phyloP scores from a whole-genome alignment of 1,140 invertebrate genomes.

The Ganaspis sp. region DNA sequence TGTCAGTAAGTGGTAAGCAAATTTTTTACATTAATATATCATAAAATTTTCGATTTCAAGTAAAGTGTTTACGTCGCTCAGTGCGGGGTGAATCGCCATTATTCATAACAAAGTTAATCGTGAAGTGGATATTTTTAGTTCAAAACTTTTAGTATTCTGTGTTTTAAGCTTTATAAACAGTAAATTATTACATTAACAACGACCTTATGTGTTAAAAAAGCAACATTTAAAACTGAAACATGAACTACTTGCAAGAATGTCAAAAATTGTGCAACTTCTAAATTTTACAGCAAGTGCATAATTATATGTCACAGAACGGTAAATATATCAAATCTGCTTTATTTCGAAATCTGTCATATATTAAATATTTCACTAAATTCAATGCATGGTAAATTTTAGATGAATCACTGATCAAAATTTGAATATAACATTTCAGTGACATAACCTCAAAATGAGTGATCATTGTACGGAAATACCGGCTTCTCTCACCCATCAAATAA shows the following conservation, averaged over 20 bases:
- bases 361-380: too few relatives aligned
- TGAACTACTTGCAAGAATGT: background rate
- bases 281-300: background rate
- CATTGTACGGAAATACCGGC: background rate
- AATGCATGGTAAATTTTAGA: too few relatives aligned
- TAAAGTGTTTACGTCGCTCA: background rate
- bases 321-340: background rate
- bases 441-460: conserved; percentile 21
- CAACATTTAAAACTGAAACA: too few relatives aligned
- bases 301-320: background rate
- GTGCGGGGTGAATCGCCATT: conserved; percentile 1
- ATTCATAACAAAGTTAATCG: background rate
- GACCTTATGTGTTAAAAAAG: too few relatives aligned
- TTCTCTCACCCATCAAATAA: background rate
- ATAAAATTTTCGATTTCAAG: background rate
- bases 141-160: too few relatives aligned
- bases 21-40: conserved; percentile 4
- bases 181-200: too few relatives aligned
- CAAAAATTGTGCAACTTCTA: background rate
- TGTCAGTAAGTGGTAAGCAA: conserved; percentile 50
- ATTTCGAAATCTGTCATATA: background rate
- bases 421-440: background rate
- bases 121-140: too few relatives aligned
- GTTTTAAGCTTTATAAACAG: too few relatives aligned
- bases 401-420: background rate